Conservation (phyloP, 2,888 invertebrate genomes). For the Clanis bilineata region DNA sequence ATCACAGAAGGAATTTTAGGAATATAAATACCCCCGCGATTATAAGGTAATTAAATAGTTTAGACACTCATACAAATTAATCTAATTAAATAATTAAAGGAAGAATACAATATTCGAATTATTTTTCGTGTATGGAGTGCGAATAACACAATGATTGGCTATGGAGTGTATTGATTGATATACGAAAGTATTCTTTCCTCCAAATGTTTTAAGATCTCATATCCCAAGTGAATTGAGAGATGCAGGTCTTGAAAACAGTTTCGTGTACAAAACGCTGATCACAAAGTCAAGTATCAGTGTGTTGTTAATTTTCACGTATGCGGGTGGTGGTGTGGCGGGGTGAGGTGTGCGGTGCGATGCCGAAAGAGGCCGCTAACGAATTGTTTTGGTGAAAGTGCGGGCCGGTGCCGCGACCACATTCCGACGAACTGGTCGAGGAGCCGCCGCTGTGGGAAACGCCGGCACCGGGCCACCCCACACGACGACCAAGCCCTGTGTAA, state of each 20-base stretch:
- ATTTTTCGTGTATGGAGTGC: background rate
- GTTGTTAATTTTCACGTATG: constrained; percentile 77
- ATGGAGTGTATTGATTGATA: background rate
- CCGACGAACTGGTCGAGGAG: constrained; percentile 80
- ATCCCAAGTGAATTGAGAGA: too few species aligned
- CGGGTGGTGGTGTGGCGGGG: constrained; percentile 60
- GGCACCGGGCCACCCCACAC: constrained; percentile 72
- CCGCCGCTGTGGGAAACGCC: constrained; percentile 82
- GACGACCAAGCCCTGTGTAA: constrained; percentile 62
- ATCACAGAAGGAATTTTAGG: too few species aligned
- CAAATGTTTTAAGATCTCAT: background rate
- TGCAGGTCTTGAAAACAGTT: constrained; percentile 57
- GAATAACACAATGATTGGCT: background rate
- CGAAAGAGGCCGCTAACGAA: constrained; percentile 81
- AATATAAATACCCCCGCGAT: too few species aligned
- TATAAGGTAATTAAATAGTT: too few species aligned
- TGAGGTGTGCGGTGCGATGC: constrained; percentile 72
- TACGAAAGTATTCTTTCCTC: background rate
- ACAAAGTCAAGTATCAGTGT: constrained; percentile 66
- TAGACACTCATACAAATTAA: too few species aligned
- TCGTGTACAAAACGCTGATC: constrained; percentile 60
- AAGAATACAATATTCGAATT: background rate
- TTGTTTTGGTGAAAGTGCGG: constrained; percentile 83
- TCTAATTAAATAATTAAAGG: too few species aligned
- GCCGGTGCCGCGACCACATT: constrained; percentile 81